phyloP scores from a whole-genome alignment of 2,113 vertebrate species.

The Muntiacus reevesi region DNA sequence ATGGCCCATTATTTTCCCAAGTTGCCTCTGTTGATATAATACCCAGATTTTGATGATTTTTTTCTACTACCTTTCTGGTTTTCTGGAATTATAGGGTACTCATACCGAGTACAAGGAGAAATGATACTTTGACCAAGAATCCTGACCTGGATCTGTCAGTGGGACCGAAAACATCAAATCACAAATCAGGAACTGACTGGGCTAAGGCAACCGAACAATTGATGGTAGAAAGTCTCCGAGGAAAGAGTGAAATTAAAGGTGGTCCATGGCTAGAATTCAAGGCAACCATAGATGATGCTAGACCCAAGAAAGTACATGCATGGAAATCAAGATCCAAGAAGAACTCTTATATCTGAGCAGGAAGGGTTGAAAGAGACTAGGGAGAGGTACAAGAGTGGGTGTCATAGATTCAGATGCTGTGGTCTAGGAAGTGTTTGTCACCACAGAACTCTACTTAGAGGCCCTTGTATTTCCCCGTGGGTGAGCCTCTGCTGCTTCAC shows the following conservation, averaged over 20 bases:
- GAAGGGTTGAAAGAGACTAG: neutral
- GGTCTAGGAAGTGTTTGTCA: neutral
- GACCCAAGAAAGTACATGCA: neutral
- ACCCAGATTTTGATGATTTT: neutral
- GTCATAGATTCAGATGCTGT: neutral
- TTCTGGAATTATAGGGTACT: neutral
- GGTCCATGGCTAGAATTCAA: neutral
- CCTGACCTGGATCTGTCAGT: neutral
- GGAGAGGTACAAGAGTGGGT: neutral
- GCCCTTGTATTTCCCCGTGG: neutral
- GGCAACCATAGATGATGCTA: neutral
- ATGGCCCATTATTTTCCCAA: neutral
- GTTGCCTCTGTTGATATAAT: neutral
- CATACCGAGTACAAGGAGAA: neutral
- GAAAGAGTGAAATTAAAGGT: neutral
- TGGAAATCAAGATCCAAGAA: neutral
- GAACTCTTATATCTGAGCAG: neutral
- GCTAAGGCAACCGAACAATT: neutral
- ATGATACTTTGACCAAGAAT: neutral
- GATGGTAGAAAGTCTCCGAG: neutral
- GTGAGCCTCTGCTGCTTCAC: neutral
- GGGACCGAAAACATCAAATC: neutral
- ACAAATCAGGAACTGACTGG: neutral
- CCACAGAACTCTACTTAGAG: neutral
- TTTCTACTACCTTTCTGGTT: neutral